Conservation (phyloP, 2,888 invertebrate genomes). For the Alsophila aescularia region DNA sequence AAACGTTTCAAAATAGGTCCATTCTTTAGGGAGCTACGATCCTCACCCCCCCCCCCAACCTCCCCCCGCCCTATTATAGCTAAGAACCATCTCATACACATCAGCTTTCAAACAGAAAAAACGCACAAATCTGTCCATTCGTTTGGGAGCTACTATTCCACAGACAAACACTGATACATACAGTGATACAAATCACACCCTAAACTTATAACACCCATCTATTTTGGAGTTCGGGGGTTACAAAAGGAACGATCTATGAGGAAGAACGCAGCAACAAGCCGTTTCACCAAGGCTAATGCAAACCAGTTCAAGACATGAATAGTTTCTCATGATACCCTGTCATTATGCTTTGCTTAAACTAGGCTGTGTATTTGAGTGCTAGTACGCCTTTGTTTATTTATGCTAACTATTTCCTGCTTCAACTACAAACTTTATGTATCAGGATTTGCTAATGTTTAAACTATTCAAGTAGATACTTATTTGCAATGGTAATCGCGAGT, state of each 20-base stretch:
- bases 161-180: too few relatives aligned
- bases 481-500: slow-evolving; percentile 32
- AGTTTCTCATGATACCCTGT: slow-evolving; percentile 29
- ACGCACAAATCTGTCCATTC: too few relatives aligned
- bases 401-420: slow-evolving; percentile 33
- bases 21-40: too few relatives aligned
- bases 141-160: too few relatives aligned
- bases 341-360: slow-evolving; percentile 26
- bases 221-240: too few relatives aligned
- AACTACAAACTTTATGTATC: slow-evolving; percentile 7
- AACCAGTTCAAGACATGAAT: slow-evolving; percentile 35
- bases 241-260: slow-evolving; percentile 54
- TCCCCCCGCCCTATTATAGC: too few relatives aligned
- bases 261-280: slow-evolving; percentile 49
- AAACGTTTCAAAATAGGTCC: too few relatives aligned
- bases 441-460: slow-evolving; percentile 17
- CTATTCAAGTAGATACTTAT: slow-evolving; percentile 28
- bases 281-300: slow-evolving; percentile 38
- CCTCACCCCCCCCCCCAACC: too few relatives aligned
- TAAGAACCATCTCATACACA: too few relatives aligned
- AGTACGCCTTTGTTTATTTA: slow-evolving; percentile 30
- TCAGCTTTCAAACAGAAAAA: too few relatives aligned
- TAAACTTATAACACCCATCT: too few relatives aligned
- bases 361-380: slow-evolving; percentile 18
- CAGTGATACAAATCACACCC: too few relatives aligned